phyloP scores from a whole-genome alignment of 2,797 vertebrate species.

The Macropus fuliginosus region DNA sequence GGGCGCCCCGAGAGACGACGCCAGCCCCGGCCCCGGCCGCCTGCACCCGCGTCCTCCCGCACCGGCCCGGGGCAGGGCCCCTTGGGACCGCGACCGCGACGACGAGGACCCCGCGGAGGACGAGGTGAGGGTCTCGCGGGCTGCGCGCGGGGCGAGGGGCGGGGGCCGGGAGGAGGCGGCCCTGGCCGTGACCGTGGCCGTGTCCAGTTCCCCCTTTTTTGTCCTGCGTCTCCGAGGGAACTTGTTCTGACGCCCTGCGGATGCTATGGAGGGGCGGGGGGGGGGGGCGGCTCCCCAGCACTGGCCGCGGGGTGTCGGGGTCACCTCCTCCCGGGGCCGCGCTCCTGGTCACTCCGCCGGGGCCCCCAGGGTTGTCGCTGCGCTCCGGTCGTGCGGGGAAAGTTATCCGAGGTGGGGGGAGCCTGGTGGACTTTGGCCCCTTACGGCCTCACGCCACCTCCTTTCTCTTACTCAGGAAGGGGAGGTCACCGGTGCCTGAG shows the following conservation, averaged over 20 bases:
- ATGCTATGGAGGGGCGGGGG: background rate
- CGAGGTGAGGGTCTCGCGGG: background rate
- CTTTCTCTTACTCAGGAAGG: background rate
- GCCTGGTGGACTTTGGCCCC: background rate
- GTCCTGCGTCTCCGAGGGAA: background rate
- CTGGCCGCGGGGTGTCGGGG: background rate
- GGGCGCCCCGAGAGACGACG: conserved; percentile 67
- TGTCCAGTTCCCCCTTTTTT: background rate
- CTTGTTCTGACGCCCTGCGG: background rate
- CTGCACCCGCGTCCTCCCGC: conserved; percentile 40
- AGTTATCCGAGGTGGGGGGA: background rate
- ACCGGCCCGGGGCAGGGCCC: conserved; percentile 31
- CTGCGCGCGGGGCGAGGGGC: background rate
- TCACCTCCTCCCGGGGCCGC: background rate
- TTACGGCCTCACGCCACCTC: background rate
- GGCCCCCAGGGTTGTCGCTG: background rate
- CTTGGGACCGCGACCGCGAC: background rate
- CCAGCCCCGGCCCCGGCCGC: conserved; percentile 66
- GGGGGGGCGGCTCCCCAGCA: background rate
- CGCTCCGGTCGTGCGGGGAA: background rate
- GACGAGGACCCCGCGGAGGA: background rate
- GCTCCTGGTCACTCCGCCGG: background rate
- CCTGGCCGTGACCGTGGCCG: conserved; percentile 10
- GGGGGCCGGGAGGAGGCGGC: conserved; percentile 36
- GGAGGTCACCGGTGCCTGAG: background rate